Evolutionary conservation across 2,113 vertebrate genomes (phyloP), one percentile per base, ranked within the genome.

Genomic region (Cottus gobio): DNA sequence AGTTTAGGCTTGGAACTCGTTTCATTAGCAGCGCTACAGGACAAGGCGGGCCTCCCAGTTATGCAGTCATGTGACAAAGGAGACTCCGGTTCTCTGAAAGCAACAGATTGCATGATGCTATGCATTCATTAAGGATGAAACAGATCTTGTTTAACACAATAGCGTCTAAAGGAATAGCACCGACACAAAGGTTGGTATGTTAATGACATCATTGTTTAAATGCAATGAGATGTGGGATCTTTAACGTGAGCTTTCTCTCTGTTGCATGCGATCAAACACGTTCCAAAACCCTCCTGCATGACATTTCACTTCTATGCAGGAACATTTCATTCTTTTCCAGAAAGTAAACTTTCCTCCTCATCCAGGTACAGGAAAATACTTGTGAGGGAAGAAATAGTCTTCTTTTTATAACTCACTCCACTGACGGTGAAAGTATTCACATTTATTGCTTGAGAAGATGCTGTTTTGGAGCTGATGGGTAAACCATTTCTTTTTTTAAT

Each of bases 1-100:
- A 91, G 89, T 91, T 92, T 86, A 75, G 71, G 79, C 65, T 64
- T 84, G 60, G 74, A 90, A 89, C 54, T 79, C 48, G 73, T 88
- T 87, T 87, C 71, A 92, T 92, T 86, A 85, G 57, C 39, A 54
- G 84, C 6, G 66, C 39, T 42, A 58, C 70, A 76, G 78, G 79
- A 90, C 67, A 61, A 71, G 70, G 61, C 73, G 65, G 62, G 8
- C 58, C 28, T 50, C 60, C 0, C 1, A 72, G 63, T 74, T 69
- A 48, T 5, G 30, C 39, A 79, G 48, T 63, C 72, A 52, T 7
- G 36, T 28, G 66, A 80, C 34, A 26, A 58, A 36, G 54, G 60
- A 67, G 18, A 68, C 22, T 24, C 30, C 2, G 4, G 58, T 11
- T 68, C 42, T 57, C 50, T 44, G 22, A 50, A 44, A 44, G 75